A percentile compares a stretch with the other conserved stretches of the same genome.
phyloP scores from a whole-genome alignment of 2,888 invertebrate genomes.

The Caenorhabditis doughertyi region DNA sequence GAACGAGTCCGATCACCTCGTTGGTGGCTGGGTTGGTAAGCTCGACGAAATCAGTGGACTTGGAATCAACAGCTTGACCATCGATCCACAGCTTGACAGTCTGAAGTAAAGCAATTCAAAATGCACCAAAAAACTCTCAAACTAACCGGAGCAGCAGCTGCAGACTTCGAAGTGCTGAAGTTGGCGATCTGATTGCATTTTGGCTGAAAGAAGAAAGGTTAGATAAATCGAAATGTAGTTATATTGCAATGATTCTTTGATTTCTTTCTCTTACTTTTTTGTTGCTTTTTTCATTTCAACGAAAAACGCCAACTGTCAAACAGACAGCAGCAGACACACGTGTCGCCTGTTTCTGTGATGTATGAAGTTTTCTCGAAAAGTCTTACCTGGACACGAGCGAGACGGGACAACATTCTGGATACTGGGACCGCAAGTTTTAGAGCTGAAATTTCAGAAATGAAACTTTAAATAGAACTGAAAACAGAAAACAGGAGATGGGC shows the following conservation, averaged over 20 bases:
- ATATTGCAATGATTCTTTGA: conserved; percentile 35
- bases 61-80: conserved; percentile 94
- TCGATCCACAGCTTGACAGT: conserved; percentile 92
- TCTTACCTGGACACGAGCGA: conserved; percentile 64
- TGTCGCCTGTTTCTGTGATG: conserved; percentile 27
- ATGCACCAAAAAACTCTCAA: background rate
- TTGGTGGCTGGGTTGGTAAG: conserved; percentile 91
- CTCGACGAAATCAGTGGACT: conserved; percentile 94
- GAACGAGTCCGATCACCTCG: conserved; percentile 88
- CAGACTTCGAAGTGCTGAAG: conserved; percentile 61
- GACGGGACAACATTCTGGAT: conserved; percentile 64
- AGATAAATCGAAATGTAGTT: background rate
- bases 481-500: conserved; percentile 6
- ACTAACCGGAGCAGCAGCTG: conserved; percentile 59
- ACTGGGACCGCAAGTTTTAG: conserved; percentile 51
- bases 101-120: conserved; percentile 28
- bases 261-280: conserved; percentile 20
- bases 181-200: conserved; percentile 58
- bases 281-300: conserved; percentile 13
- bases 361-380: conserved; percentile 26
- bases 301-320: conserved; percentile 46
- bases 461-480: background rate
- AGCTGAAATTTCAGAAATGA: conserved; percentile 31
- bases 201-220: conserved; percentile 34
- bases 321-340: conserved; percentile 34